Base-by-base conservation (phyloP, 2,113 vertebrate species). In the Nerophis lumbriciformis region DNA sequence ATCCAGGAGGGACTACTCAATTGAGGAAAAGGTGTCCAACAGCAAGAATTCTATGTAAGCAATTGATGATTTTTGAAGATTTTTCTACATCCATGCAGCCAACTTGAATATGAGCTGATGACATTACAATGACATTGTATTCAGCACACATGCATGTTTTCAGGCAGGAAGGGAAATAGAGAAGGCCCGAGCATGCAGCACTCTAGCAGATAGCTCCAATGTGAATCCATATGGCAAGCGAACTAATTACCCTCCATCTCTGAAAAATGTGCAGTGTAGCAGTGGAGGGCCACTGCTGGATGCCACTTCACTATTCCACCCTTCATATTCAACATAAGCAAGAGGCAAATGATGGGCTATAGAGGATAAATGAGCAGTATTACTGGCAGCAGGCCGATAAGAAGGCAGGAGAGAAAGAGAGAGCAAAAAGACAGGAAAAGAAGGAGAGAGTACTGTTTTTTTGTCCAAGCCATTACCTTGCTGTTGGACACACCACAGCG, bases 171-270 rank as follows among this genome's bases (percentile, higher is more conserved):
- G 69, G 58, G 65, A 67, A 67, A 64, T 45, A 67, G 52, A 39
- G 35, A 61, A 53, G 39, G 55, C 58, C 48, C 37, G 59, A 50
- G 67, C 65, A 63, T 57, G 63, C 54, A 42, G 54, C 65, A 67
- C 76, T 79, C 69, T 58, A 62, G 65, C 48, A 68, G 81, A 77
- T 84, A 83, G 84, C 75, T 83, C 78, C 72, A 70, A 63, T 52
- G 75, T 82, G 69, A 79, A 82, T 85, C 76, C 73, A 81, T 85
- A 86, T 75, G 72, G 48, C 44, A 36, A 16, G 71, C 74, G 77
- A 76, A 80, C 79, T 86, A 84, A 88, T 88, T 85, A 85, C 70
- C 78, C 71, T 73, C 62, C 56, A 52, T 66, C 50, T 75, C 63
- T 69, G 52, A 69, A 69, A 68, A 77, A 73, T 67, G 63, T 54